Conservation (phyloP, 2,888 invertebrate species). For the Microlaimidae sp. region DNA sequence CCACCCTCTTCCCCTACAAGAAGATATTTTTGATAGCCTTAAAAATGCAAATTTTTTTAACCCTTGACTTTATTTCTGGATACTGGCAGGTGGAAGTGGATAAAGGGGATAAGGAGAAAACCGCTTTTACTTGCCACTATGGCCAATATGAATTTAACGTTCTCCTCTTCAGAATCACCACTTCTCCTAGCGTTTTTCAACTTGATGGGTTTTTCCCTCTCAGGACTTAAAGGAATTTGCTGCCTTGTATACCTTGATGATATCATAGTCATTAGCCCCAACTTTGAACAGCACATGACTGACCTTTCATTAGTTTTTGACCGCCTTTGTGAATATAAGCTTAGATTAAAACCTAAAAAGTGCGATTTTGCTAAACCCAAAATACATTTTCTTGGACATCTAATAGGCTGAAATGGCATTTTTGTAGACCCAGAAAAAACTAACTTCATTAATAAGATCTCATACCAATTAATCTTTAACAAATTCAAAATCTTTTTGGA, state of each 20-base stretch:
- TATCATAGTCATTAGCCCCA: not conserved
- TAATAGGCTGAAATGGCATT: not conserved
- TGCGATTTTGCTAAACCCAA: not conserved
- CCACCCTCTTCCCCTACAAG: conserved; percentile 8
- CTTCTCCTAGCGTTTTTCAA: conserved; percentile 15
- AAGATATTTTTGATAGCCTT: conserved; percentile 13
- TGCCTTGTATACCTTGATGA: not conserved
- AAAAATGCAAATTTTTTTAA: conserved; percentile 8
- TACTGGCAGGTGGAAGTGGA: conserved; percentile 15
- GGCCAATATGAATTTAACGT: conserved; percentile 13
- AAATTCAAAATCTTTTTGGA: not conserved
- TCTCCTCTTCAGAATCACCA: conserved; percentile 15
- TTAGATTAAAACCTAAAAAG: conserved; percentile 1
- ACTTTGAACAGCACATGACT: not conserved
- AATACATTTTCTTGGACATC: not conserved
- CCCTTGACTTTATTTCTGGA: conserved; percentile 14
- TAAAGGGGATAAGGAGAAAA: conserved; percentile 1
- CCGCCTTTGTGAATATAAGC: not conserved
- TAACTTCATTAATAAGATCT: not conserved
- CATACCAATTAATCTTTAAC: not conserved
- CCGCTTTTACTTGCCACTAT: conserved; percentile 13
- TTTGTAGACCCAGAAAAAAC: not conserved
- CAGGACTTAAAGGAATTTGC: not conserved
- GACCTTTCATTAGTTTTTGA: not conserved
- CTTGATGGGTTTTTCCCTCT: conserved; percentile 11